These are phyloP conservation scores for Hecatera dysodea DNA, from an alignment of 2,888 invertebrate species.

Conservation along the genomic window DNA sequence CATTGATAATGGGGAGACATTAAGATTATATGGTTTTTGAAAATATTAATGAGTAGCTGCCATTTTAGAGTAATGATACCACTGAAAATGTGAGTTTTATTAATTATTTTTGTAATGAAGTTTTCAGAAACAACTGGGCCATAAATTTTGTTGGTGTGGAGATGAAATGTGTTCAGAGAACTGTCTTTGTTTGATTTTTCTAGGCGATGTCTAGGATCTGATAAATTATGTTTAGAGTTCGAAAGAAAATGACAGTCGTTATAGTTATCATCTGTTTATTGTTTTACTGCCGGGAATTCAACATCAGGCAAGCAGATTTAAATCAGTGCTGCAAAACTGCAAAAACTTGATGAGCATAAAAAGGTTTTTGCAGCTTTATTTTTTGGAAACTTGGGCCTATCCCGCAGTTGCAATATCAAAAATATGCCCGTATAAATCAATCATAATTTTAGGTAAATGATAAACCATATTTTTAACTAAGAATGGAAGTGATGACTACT, in stretches of 20 bases:
- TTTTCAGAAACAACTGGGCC: conserved; percentile 63
- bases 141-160: conserved; percentile 43
- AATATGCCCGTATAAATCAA: neutral
- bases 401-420: neutral
- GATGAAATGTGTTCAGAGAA: conserved; percentile 18
- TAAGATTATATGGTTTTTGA: conserved; percentile 84
- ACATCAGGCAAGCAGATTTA: too few species aligned
- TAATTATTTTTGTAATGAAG: conserved; percentile 77
- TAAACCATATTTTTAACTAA: too few species aligned
- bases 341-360: neutral
- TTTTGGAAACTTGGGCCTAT: too few species aligned
- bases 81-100: conserved; percentile 71
- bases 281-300: neutral
- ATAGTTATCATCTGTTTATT: neutral
- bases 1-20: conserved; percentile 87
- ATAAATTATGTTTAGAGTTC: neutral
- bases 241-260: neutral
- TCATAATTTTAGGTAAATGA: neutral
- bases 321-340: too few species aligned
- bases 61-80: conserved; percentile 81
- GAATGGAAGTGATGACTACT: neutral
- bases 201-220: neutral
- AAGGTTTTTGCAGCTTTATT: neutral
- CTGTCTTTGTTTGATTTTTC: neutral
- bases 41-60: conserved; percentile 83